Evolutionary conservation across 1,140 invertebrate species (phyloP).

Genomic region (Brachionus paranguensis): DNA sequence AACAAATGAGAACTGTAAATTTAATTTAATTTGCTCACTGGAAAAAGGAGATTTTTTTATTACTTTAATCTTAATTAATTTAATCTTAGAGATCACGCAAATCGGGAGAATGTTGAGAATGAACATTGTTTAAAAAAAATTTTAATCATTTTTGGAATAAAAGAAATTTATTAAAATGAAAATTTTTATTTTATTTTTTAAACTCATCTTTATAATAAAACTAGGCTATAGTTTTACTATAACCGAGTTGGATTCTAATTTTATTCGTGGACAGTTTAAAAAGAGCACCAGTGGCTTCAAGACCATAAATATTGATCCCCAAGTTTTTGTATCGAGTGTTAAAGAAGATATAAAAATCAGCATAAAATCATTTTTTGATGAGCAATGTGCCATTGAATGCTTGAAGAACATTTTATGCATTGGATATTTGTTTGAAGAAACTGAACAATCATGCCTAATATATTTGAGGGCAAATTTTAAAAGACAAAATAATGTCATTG

Average conservation of each 20-base stretch:
- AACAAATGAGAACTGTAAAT: not conserved
- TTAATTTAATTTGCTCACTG: not conserved
- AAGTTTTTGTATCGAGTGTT: not conserved
- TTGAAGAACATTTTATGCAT: slow-evolving; percentile 17
- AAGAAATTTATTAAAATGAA: not conserved
- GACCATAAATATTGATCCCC: not conserved
- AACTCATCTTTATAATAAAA: not conserved
- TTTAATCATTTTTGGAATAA: not conserved
- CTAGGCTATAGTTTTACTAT: not conserved
- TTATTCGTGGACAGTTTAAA: not conserved
- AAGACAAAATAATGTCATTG: not conserved
- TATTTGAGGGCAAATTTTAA: not conserved
- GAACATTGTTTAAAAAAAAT: not conserved
- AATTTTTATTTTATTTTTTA: not conserved
- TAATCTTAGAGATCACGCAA: not conserved
- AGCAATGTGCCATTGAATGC: slow-evolving; percentile 38
- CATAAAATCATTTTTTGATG: slow-evolving; percentile 25
- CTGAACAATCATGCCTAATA: not conserved
- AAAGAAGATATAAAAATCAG: not conserved
- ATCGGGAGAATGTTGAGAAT: not conserved
- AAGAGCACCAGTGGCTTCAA: not conserved
- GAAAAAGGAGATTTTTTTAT: not conserved
- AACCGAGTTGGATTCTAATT: not conserved
- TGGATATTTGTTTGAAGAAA: not conserved
- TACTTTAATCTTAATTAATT: not conserved